Evolutionary conservation across 2,113 vertebrate genomes (phyloP).

Genomic region (Lamprologus sp.): DNA sequence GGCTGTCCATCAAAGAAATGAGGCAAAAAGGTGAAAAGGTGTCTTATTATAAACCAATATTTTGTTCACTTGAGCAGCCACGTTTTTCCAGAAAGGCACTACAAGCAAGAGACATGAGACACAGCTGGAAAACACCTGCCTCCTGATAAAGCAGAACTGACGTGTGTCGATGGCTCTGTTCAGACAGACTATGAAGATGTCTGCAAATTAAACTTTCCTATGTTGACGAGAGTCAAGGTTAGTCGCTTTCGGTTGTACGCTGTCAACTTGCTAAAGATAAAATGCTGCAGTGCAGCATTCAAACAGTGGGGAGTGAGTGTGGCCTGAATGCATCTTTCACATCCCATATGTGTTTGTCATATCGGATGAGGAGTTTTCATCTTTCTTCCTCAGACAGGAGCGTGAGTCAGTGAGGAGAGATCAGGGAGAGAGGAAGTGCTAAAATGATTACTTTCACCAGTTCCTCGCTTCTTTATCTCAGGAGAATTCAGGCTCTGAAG

Average conservation of each 20-base stretch:
- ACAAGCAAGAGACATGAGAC: not conserved
- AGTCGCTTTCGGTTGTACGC: not conserved
- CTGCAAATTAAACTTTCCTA: slow-evolving; percentile 1
- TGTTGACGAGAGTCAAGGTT: not conserved
- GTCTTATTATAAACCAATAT: not conserved
- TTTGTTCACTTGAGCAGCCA: not conserved
- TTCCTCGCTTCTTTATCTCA: slow-evolving; percentile 39
- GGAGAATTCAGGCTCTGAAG: slow-evolving; percentile 35
- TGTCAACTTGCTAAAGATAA: slow-evolving; percentile 19
- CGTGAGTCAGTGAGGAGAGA: slow-evolving; percentile 31
- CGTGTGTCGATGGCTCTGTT: not conserved
- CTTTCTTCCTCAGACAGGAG: slow-evolving; percentile 12
- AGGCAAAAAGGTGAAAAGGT: not conserved
- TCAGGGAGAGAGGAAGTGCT: slow-evolving; percentile 47
- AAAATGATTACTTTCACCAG: slow-evolving; percentile 52
- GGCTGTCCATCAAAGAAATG: slow-evolving; percentile 34
- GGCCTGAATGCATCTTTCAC: slow-evolving; percentile 39
- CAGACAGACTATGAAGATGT: not conserved
- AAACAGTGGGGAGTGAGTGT: not conserved
- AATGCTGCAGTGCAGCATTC: slow-evolving; percentile 24
- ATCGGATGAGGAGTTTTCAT: slow-evolving; percentile 29
- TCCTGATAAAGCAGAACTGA: not conserved
- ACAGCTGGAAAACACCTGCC: not conserved
- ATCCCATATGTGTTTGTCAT: slow-evolving; percentile 36
- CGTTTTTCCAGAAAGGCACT: not conserved